phyloP scores from a whole-genome alignment of 2,113 vertebrate species.

The Psittacula cyanocephala region DNA sequence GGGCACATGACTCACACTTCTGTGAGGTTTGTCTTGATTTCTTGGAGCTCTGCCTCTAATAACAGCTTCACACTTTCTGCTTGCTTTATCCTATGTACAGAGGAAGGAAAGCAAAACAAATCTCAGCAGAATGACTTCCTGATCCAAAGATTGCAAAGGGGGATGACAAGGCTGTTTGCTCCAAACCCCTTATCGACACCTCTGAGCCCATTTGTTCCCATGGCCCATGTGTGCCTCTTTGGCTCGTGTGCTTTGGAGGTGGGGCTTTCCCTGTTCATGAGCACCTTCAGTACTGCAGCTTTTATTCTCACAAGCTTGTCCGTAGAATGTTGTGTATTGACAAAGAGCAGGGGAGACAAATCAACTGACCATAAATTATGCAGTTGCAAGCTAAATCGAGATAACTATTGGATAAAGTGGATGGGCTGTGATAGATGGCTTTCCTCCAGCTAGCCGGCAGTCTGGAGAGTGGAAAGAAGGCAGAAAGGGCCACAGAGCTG shows the following conservation, averaged over 20 bases:
- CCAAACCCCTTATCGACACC: not conserved
- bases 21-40: not conserved
- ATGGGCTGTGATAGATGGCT: not conserved
- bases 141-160: not conserved
- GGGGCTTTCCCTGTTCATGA: not conserved
- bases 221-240: not conserved
- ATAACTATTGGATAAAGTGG: not conserved
- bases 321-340: accelerated
- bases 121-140: not conserved
- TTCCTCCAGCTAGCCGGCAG: not conserved
- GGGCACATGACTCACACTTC: not conserved
- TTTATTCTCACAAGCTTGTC: not conserved
- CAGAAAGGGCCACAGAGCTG: not conserved
- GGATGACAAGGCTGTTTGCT: not conserved
- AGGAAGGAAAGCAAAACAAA: not conserved
- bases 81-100: not conserved
- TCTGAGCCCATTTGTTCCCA: not conserved
- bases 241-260: not conserved
- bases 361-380: not conserved
- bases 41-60: not conserved
- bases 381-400: not conserved
- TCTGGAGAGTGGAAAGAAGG: not conserved
- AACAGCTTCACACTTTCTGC: not conserved
- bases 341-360: not conserved
- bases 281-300: not conserved